Conservation (phyloP, 2,797 vertebrate species). For the Stomatorhinus walkeri region DNA sequence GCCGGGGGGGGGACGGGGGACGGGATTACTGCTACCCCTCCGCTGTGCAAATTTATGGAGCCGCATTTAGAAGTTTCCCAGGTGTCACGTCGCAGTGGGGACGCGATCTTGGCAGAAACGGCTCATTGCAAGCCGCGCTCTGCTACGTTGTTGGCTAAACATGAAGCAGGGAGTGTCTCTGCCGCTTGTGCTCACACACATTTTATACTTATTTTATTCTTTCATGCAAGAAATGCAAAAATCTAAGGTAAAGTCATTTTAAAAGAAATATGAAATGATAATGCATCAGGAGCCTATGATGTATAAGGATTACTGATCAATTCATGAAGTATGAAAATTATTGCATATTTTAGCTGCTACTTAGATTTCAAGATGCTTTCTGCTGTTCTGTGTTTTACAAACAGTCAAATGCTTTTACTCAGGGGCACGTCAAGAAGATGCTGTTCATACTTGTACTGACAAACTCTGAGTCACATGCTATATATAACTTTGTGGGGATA, state of each 20-base stretch:
- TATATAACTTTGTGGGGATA: not conserved
- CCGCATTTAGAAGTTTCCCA: not conserved
- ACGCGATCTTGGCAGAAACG: not conserved
- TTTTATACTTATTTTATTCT: constrained; percentile 22
- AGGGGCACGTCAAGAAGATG: not conserved
- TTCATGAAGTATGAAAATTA: not conserved
- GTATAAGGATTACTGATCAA: not conserved
- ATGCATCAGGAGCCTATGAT: not conserved
- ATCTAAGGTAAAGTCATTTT: not conserved
- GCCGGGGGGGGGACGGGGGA: not conserved
- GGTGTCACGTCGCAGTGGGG: not conserved
- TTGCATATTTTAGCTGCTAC: not conserved
- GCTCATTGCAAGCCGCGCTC: not conserved
- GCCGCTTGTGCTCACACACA: constrained; percentile 2
- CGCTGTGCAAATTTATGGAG: not conserved
- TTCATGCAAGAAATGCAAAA: constrained; percentile 14
- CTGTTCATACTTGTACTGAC: not conserved
- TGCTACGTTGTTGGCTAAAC: not conserved
- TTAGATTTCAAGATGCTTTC: not conserved
- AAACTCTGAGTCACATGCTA: not conserved
- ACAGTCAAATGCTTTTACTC: not conserved
- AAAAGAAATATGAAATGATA: not conserved
- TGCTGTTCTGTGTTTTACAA: not conserved
- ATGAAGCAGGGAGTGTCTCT: not conserved
- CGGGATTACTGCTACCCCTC: not conserved